A percentile compares a stretch with the other conserved stretches of the same genome.
Conservation (phyloP, 2,113 vertebrate genomes). For the Bos javanicus region DNA sequence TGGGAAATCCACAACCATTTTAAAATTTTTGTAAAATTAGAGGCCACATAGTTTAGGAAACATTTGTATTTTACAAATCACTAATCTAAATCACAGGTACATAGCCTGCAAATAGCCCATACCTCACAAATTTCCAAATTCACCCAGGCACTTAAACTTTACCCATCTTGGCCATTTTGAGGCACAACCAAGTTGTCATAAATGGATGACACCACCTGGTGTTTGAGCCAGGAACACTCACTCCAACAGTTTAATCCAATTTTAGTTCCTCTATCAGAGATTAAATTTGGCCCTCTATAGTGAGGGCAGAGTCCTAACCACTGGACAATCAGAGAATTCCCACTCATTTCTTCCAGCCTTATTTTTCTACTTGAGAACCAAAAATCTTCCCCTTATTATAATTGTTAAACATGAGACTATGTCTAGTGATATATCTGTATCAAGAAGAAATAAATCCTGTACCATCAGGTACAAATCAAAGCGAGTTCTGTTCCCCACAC, state of each 20-base stretch:
- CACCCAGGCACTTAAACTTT: neutral
- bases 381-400: neutral
- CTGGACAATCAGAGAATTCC: neutral
- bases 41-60: neutral
- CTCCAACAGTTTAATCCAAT: neutral
- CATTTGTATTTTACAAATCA: neutral
- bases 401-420: neutral
- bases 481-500: neutral
- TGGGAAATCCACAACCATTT: neutral
- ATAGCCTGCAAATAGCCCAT: neutral
- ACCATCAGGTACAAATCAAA: neutral
- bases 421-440: neutral
- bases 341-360: neutral
- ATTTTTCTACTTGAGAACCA: neutral
- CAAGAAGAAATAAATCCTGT: neutral
- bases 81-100: neutral
- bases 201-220: neutral
- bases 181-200: neutral
- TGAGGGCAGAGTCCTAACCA: neutral
- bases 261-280: neutral
- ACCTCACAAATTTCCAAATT: neutral
- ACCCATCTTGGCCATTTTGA: neutral
- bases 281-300: neutral
- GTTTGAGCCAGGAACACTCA: neutral
- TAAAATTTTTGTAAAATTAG: neutral